Percentiles rank a stretch among this genome's conserved stretches.
Conservation (phyloP, 1,140 invertebrate species). For the Heliconius himera region DNA sequence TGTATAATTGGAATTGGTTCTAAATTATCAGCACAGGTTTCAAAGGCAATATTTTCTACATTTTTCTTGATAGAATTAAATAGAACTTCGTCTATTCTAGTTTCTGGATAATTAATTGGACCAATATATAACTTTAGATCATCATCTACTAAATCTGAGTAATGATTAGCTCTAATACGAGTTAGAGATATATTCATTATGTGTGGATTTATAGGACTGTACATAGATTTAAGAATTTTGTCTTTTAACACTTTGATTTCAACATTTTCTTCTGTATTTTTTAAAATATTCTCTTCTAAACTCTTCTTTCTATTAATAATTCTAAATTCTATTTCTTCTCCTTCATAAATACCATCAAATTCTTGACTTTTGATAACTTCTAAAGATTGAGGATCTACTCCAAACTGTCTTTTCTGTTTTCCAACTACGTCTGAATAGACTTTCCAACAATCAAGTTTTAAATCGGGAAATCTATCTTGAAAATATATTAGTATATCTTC, state of each 20-base stretch:
- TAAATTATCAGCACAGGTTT: slow-evolving; percentile 41
- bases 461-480: slow-evolving; percentile 54
- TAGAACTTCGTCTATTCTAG: slow-evolving; percentile 55
- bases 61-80: slow-evolving; percentile 60
- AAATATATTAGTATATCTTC: slow-evolving; percentile 57
- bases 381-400: slow-evolving; percentile 67
- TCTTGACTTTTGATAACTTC: slow-evolving; percentile 62
- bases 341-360: slow-evolving; percentile 61
- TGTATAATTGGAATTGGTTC: slow-evolving; percentile 58
- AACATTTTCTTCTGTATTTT: slow-evolving; percentile 35
- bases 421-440: slow-evolving; percentile 70
- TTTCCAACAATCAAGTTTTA: slow-evolving; percentile 70
- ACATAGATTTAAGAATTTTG: slow-evolving; percentile 56
- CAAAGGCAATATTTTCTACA: slow-evolving; percentile 56
- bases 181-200: slow-evolving; percentile 57
- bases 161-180: slow-evolving; percentile 62
- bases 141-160: slow-evolving; percentile 63
- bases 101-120: slow-evolving; percentile 66
- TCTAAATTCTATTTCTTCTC: slow-evolving; percentile 57
- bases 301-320: slow-evolving; percentile 68
- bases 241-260: slow-evolving; percentile 51
- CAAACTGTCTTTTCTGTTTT: slow-evolving; percentile 70
- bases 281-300: slow-evolving; percentile 45
- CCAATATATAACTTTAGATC: slow-evolving; percentile 72
- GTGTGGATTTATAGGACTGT: slow-evolving; percentile 55